Evolutionary conservation across 2,113 vertebrate species (phyloP), one percentile per base, ranked within the genome.

Genomic region (Pterocles burchelli): DNA sequence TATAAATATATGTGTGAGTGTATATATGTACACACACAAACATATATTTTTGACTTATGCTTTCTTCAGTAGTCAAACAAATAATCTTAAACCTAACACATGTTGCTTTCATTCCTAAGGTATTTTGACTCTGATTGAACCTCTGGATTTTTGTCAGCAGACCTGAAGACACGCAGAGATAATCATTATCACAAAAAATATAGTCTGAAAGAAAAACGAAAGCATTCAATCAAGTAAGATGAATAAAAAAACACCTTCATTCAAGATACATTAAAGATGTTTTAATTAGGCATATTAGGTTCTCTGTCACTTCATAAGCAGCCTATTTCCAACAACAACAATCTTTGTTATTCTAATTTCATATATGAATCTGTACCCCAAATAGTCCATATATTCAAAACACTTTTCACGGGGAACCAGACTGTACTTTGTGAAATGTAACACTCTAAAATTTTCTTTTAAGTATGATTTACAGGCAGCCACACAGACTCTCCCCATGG

Each of bases 1-100:
- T 61, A 26, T 3, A 63, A 59, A 33, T 3, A 2, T 2, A 1
- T 13, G 5, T 22, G 26, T n/a, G 13, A 4, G 5, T 28, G 1
- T 20, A 3, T 21, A 26, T 31, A 11, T 2, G 2, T 2, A 15
- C 2, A 20, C 2, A 59, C 0, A 1, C 7, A 31, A 2, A 19
- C 3, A 34, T 3, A 0, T 24, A 67, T n/a, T n/a, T 13, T 72
- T n/a, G n/a, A 63, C 17, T 59, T 46, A 3, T 0, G 11, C 36
- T 91, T 89, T 28, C 57, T 43, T 68, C 24, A 13, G 14, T 29
- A 61, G 11, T 65, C 25, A 75, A 85, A 46, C 11, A 63, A 72
- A 83, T 18, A 2, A 38, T 17, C 34, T 68, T 24, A 63, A 68
- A 45, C 11, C 15, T 46, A 49, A 34, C 7, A 80, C 13, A 5